phyloP scores from a whole-genome alignment of 2,113 vertebrate species.

The Hystrix brachyura region DNA sequence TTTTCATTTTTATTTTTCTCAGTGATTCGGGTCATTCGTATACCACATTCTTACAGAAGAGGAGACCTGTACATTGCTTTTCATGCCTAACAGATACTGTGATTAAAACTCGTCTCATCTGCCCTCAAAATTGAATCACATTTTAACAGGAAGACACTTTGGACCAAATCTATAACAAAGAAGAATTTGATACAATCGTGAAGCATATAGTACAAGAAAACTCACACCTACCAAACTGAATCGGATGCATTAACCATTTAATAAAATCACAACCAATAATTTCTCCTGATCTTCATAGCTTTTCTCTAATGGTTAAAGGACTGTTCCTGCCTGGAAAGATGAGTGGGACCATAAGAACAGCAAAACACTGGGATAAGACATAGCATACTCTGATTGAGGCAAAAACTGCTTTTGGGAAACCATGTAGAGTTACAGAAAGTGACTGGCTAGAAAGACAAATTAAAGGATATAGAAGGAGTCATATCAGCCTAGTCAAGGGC shows the following conservation, averaged over 20 bases:
- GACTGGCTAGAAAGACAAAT: not conserved
- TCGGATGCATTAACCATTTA: not conserved
- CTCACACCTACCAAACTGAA: not conserved
- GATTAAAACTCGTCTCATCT: conserved; percentile 34
- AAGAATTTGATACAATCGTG: not conserved
- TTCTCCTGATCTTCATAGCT: not conserved
- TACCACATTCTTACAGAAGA: not conserved
- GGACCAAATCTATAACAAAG: not conserved
- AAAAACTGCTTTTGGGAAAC: not conserved
- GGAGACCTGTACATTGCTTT: not conserved
- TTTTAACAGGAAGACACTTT: conserved; percentile 24
- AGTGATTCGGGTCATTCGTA: not conserved
- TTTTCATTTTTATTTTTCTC: conserved; percentile 6
- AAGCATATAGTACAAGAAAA: not conserved
- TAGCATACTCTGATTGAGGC: not conserved
- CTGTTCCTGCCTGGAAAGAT: not conserved
- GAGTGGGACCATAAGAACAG: no score
- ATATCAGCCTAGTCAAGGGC: not conserved
- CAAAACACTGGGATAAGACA: not conserved
- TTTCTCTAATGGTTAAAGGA: not conserved
- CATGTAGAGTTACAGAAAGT: not conserved
- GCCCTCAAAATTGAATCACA: not conserved
- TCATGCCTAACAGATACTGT: conserved; percentile 19
- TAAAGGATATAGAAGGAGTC: conserved; percentile 21
- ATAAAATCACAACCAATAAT: not conserved